Evolutionary conservation across 92 coral and sea anemone species (phyloP).

Genomic region (Umimayanthus kanabou): DNA sequence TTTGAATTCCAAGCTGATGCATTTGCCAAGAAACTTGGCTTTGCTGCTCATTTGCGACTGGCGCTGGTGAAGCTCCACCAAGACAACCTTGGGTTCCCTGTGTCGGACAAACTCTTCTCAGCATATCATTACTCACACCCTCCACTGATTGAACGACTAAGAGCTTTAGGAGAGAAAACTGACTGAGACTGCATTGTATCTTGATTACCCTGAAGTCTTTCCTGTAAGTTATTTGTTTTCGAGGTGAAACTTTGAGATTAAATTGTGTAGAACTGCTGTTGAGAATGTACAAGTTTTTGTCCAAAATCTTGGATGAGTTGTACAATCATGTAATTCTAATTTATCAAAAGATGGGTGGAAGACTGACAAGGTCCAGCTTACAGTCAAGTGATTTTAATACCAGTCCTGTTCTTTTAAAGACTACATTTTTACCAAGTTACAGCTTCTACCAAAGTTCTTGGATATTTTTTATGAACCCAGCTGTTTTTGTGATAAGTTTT

Average conservation of each 20-base stretch:
- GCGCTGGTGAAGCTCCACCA: conserved; percentile 87
- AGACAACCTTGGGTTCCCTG: conserved; percentile 98
- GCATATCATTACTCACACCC: conserved; percentile 97
- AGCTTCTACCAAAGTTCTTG: too few relatives aligned
- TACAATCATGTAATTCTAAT: too few relatives aligned
- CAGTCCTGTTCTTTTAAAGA: too few relatives aligned
- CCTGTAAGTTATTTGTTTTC: background rate
- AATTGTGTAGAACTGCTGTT: too few relatives aligned
- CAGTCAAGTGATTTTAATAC: too few relatives aligned
- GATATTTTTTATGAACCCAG: too few relatives aligned
- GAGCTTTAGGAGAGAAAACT: conserved; percentile 80
- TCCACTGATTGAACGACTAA: conserved; percentile 86
- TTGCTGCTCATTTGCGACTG: conserved; percentile 73
- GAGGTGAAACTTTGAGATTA: too few relatives aligned
- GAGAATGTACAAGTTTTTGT: background rate
- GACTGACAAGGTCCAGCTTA: too few relatives aligned
- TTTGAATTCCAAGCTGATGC: conserved; percentile 98
- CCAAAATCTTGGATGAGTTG: too few relatives aligned
- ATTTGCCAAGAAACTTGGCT: conserved; percentile 94
- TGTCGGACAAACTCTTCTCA: conserved; percentile 93
- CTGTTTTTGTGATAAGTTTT: too few relatives aligned
- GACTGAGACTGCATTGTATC: conserved; percentile 32
- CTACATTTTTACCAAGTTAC: too few relatives aligned
- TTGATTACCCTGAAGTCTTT: background rate
- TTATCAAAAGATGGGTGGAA: too few relatives aligned